Evolutionary conservation across 92 coral and sea anemone species (phyloP), one percentile per base, ranked within the genome.

Genomic region (Heliopora coerulea): DNA sequence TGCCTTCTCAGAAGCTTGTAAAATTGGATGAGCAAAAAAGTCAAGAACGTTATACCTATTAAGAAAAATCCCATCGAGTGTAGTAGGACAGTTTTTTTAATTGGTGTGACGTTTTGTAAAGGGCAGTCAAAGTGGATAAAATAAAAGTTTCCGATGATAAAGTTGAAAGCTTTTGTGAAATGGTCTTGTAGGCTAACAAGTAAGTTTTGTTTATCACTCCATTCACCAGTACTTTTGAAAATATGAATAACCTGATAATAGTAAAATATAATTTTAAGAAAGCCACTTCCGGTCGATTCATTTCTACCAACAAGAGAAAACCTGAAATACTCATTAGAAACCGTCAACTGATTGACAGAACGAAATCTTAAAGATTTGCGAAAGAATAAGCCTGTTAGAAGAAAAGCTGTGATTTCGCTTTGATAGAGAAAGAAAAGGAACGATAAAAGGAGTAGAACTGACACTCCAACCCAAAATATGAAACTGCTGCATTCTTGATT

Each of bases 361-460:
- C 42, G 42, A n/a, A n/a, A n/a, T n/a, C n/a, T n/a, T 37, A 4
- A 11, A 11, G 42, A 11, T 37, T 11, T 37, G 4, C 42, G 42
- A 37, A 37, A 50, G 58, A n/a, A 50, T 50, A 68, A 21, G 17
- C 60, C 54, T 68, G 4, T 48, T 30, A 1, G 29, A 26, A 49
- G 9, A 46, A 29, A 24, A 25, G 26, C 15, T 6, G 20, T 39
- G 1, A 68, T 28, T 35, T 68, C 60, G 10, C 29, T 40, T 9
- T 68, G 60, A 10, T 49, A 68, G 8, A 68, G 75, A 46, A 68
- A 68, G 27, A 68, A 68, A 13, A 29, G 18, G 6, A 68, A 33
- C 12, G 44, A 68, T 18, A 50, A 15, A 48, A 9, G 1, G 13
- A 68, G 39, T 4, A 68, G 18, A 6, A 29, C 37, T 7, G 28